These are phyloP conservation scores for Osedax fenrisi DNA, from an alignment of 2,888 invertebrate genomes.

Conservation along the genomic window DNA sequence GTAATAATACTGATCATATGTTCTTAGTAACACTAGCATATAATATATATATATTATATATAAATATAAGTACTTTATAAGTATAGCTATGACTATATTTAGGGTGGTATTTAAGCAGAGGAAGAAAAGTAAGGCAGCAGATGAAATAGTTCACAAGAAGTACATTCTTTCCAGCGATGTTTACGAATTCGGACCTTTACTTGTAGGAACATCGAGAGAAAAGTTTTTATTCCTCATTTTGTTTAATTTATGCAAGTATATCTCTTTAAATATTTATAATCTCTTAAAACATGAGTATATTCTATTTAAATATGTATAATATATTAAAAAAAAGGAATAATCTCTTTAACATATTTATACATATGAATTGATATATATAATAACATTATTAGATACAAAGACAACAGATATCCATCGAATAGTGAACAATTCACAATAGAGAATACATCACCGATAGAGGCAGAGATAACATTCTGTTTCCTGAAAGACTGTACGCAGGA, in stretches of 20 bases:
- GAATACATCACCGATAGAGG: constrained; percentile 49
- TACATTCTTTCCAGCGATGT: constrained; percentile 46
- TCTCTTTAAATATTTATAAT: too few species aligned
- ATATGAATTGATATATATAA: not conserved
- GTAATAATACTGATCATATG: too few species aligned
- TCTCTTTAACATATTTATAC: too few species aligned
- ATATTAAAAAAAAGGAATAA: too few species aligned
- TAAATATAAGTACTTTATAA: too few species aligned
- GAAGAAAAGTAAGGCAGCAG: constrained; percentile 45
- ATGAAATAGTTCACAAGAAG: constrained; percentile 50
- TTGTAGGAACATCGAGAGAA: constrained; percentile 49
- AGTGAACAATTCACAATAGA: constrained; percentile 46
- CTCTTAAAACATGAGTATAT: too few species aligned
- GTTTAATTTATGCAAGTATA: too few species aligned
- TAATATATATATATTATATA: too few species aligned
- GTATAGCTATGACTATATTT: too few species aligned
- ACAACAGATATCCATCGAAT: constrained; percentile 49
- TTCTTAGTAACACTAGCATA: too few species aligned
- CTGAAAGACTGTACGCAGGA: constrained; percentile 48
- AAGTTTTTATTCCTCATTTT: constrained; percentile 40
- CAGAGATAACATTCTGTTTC: constrained; percentile 50
- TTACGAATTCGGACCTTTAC: constrained; percentile 51
- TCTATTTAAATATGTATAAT: too few species aligned
- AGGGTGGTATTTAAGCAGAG: constrained; percentile 50
- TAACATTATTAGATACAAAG: constrained; percentile 41